A percentile compares a stretch with the other conserved stretches of the same genome.
Evolutionary conservation across 2,797 vertebrate species (phyloP).

Genomic region (Coccyzus lansbergi): DNA sequence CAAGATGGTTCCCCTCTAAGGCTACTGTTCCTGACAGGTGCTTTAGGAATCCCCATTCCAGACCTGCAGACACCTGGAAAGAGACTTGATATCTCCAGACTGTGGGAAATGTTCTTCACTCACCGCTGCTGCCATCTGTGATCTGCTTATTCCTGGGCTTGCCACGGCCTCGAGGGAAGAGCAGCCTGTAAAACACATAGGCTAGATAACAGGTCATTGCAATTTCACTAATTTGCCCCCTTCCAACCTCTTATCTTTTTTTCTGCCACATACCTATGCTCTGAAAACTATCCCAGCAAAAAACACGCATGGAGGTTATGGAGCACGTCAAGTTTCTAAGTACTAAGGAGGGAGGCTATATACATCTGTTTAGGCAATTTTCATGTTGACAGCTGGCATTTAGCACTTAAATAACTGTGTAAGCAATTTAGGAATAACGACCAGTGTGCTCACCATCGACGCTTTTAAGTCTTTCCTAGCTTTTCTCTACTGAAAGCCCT

Average conservation of each 20-base stretch:
- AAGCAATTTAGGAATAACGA: neutral
- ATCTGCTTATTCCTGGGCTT: neutral
- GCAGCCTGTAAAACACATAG: neutral
- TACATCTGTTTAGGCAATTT: neutral
- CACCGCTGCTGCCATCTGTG: neutral
- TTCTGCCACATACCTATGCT: neutral
- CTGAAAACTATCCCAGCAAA: neutral
- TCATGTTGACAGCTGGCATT: neutral
- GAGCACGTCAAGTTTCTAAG: neutral
- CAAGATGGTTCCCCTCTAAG: accelerated
- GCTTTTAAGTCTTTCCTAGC: neutral
- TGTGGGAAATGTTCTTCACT: neutral
- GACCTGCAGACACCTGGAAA: neutral
- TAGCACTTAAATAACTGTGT: neutral
- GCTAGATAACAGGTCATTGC: neutral
- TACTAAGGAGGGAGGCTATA: neutral
- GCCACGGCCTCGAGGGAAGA: neutral
- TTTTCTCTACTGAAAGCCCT: neutral
- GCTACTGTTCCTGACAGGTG: neutral
- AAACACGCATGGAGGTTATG: neutral
- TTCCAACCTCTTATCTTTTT: neutral
- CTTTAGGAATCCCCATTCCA: neutral
- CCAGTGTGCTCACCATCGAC: neutral
- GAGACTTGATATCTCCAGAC: neutral
- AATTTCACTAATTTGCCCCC: neutral